Conservation (phyloP, 2,888 invertebrate genomes). For the Tinea trinotella region DNA sequence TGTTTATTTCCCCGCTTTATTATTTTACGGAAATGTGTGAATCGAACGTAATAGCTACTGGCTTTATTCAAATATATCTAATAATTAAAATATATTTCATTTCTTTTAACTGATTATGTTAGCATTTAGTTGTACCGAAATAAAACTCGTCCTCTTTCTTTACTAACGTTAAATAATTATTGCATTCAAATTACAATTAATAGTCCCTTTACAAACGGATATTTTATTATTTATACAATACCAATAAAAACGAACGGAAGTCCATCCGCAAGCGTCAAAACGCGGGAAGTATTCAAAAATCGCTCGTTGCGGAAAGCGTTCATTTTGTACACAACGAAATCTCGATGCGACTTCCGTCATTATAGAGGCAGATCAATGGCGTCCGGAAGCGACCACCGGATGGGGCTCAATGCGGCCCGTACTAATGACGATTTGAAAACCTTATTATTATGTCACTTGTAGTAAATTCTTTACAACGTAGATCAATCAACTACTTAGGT, state of each 20-base stretch:
- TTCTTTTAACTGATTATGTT: no score
- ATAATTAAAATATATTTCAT: no score
- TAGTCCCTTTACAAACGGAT: constrained; percentile 2
- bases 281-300: constrained; percentile 15
- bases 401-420: background rate
- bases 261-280: constrained; percentile 20
- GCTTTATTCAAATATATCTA: no score
- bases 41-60: no score
- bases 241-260: constrained; percentile 17
- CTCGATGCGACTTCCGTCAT: constrained; percentile 11
- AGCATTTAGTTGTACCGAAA: background rate
- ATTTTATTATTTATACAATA: constrained; percentile 12
- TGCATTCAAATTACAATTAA: background rate
- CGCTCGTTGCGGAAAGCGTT: constrained; percentile 8
- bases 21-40: background rate
- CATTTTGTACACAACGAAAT: constrained; percentile 12
- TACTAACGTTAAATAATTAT: background rate
- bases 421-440: constrained; percentile 7
- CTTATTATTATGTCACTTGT: background rate
- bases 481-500: background rate
- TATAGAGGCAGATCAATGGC: constrained; percentile 10
- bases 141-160: background rate
- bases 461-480: no score
- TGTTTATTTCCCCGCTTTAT: background rate
- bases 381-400: constrained; percentile 9